Conservation (phyloP, 1,140 invertebrate genomes). For the Zaprionus davidi region DNA sequence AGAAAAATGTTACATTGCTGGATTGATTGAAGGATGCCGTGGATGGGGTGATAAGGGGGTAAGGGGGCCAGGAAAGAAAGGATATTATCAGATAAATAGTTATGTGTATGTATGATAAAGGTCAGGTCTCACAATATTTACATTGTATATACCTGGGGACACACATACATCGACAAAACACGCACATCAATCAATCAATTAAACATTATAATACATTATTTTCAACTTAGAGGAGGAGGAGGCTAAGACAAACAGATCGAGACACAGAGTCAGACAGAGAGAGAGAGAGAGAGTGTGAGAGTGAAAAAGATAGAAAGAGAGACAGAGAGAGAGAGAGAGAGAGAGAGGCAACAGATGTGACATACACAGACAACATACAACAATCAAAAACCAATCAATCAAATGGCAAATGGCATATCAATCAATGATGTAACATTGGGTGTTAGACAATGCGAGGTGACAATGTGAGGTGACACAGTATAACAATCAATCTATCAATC, state of each 20-base stretch:
- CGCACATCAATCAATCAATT: conserved; percentile 66
- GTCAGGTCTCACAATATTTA: conserved; percentile 33
- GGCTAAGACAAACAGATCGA: conserved; percentile 13
- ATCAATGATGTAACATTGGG: conserved; percentile 37
- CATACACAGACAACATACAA: conserved; percentile 37
- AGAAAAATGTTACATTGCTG: conserved; percentile 37
- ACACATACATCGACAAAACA: conserved; percentile 44
- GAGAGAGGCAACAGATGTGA: conserved; percentile 14
- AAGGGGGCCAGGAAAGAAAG: neutral
- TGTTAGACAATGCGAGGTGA: conserved; percentile 13
- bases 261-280: conserved; percentile 25
- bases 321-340: conserved; percentile 28
- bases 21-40: conserved; percentile 17
- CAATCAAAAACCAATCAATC: conserved; percentile 48
- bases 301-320: conserved; percentile 15
- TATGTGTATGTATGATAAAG: conserved; percentile 24
- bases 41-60: neutral
- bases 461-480: neutral
- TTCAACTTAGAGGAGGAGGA: conserved; percentile 27
- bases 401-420: conserved; percentile 44
- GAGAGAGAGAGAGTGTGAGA: conserved; percentile 33
- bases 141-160: conserved; percentile 2
- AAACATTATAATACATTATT: conserved; percentile 34
- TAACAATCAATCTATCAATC: conserved; percentile 44
- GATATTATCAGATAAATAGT: conserved; percentile 3